These are phyloP conservation scores for Perca schrenkii DNA, from an alignment of 2,113 vertebrate species.

Conservation along the genomic window DNA sequence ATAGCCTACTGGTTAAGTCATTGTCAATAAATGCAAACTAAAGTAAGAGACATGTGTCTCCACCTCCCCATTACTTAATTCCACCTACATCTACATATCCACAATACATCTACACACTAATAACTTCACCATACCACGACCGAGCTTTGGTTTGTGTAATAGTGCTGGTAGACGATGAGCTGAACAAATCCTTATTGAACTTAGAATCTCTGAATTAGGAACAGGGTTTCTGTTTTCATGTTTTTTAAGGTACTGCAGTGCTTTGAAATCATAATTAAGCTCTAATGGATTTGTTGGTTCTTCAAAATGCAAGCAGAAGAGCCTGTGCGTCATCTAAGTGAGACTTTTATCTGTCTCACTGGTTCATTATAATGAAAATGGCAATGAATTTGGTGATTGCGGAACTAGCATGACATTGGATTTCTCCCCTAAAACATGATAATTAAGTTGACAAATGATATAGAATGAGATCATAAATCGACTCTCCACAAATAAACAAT, in stretches of 20 bases:
- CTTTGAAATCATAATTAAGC: conserved; percentile 14
- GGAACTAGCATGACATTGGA: conserved; percentile 3
- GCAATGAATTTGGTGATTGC: conserved; percentile 16
- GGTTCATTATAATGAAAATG: conserved; percentile 7
- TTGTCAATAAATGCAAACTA: conserved; percentile 1
- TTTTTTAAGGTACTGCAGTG: conserved; percentile 2
- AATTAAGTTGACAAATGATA: conserved; percentile 31
- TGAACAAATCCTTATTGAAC: neutral
- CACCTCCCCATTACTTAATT: neutral
- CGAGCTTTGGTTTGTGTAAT: neutral
- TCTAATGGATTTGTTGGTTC: conserved; percentile 6
- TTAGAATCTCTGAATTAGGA: neutral
- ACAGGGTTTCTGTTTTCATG: neutral
- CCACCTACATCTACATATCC: no score
- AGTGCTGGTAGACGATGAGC: neutral
- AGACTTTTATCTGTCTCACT: neutral
- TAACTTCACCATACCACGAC: neutral
- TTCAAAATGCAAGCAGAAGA: neutral
- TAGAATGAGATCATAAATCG: neutral
- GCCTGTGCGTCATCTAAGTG: neutral
- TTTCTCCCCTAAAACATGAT: conserved; percentile 28
- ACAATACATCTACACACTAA: neutral
- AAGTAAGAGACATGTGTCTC: neutral
- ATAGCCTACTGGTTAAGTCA: neutral
- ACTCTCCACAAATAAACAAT: conserved; percentile 22